These are phyloP conservation scores for Macaria liturata DNA, from an alignment of 2,888 invertebrate species.

Conservation along the genomic window DNA sequence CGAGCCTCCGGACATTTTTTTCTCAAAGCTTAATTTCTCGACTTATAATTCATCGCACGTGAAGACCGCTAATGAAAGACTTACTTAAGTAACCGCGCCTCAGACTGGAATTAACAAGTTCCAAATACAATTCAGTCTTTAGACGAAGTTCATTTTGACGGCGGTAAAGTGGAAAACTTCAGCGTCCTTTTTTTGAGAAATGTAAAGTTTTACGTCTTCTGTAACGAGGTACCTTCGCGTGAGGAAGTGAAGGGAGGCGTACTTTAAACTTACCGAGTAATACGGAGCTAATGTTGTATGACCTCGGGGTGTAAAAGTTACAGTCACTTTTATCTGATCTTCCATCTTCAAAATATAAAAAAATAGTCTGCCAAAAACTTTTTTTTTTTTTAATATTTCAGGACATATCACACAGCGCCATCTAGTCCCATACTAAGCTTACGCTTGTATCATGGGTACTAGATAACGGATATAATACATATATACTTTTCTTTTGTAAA, in stretches of 20 bases:
- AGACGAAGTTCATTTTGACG: constrained; percentile 75
- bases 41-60: constrained; percentile 74
- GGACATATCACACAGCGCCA: no score
- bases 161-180: constrained; percentile 76
- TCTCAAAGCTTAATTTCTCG: constrained; percentile 53
- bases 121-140: constrained; percentile 77
- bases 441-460: no score
- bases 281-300: constrained; percentile 42
- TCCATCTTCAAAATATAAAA: no score
- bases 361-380: no score
- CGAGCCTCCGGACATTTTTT: constrained; percentile 20
- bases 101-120: constrained; percentile 78
- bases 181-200: constrained; percentile 59
- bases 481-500: no score
- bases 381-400: no score
- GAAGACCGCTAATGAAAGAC: constrained; percentile 79
- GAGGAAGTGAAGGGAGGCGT: constrained; percentile 43
- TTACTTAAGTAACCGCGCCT: constrained; percentile 73
- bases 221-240: constrained; percentile 54
- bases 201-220: constrained; percentile 66
- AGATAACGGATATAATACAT: no score
- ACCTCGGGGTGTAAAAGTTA: constrained; percentile 12
- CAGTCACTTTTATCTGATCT: constrained; percentile 4
- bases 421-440: no score
- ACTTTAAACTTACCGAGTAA: constrained; percentile 40